Conservation (phyloP, 2,888 invertebrate genomes). For the Branchellion lobata region DNA sequence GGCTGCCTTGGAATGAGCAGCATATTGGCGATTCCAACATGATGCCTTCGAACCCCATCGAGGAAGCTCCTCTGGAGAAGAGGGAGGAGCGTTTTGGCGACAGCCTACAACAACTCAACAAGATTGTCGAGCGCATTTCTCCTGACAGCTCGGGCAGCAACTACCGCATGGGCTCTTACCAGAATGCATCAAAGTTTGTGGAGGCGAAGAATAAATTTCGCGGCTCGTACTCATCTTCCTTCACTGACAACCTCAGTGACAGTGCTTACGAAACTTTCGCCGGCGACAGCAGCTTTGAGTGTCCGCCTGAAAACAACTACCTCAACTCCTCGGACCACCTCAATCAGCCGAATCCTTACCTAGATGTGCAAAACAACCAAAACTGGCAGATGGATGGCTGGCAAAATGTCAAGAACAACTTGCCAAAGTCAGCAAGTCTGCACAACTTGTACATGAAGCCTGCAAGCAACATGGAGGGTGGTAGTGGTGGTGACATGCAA, state of each 20-base stretch:
- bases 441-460: slow-evolving; percentile 1
- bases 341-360: slow-evolving; percentile 21
- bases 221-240: slow-evolving; percentile 14
- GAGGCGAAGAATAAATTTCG: slow-evolving; percentile 18
- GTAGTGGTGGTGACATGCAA: neutral
- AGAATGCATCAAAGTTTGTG: slow-evolving; percentile 8
- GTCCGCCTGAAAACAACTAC: slow-evolving; percentile 30
- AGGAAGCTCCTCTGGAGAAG: neutral
- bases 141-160: slow-evolving; percentile 34
- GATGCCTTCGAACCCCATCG: neutral
- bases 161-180: slow-evolving; percentile 15
- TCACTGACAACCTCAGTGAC: slow-evolving; percentile 39
- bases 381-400: slow-evolving; percentile 19
- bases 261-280: slow-evolving; percentile 44
- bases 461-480: neutral
- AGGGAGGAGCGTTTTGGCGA: slow-evolving; percentile 36
- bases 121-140: slow-evolving; percentile 45
- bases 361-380: slow-evolving; percentile 11
- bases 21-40: neutral
- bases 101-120: slow-evolving; percentile 45
- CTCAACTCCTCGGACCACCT: slow-evolving; percentile 5
- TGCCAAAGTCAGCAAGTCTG: neutral
- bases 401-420: neutral
- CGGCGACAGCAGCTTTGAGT: slow-evolving; percentile 38
- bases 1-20: neutral